Base-by-base conservation (phyloP, 2,797 vertebrate species). In the Pseudopleuronectes americanus region DNA sequence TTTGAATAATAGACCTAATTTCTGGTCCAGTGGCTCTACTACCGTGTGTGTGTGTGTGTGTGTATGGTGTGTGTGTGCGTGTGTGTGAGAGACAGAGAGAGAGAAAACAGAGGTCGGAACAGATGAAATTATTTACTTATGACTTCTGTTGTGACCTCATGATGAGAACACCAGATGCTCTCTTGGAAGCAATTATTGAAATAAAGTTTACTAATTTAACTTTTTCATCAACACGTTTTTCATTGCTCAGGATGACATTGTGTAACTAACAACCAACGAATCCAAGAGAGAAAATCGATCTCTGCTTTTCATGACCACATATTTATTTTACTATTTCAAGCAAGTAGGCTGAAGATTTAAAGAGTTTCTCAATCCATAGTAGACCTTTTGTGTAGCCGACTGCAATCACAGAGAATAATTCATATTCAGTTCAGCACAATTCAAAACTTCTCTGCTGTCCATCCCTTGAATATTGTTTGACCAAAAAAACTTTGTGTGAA, bases 1-100 rank as follows among this genome's bases (percentile, higher is more conserved):
- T 67, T 68, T 84, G 77, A 89, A 81, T 81, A 74, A 79, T 66
- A 74, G 51, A 57, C 8, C 71, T 71, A 16, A 62, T 76, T 71
- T 77, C 48, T 51, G 41, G 71, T 64, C 61, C 76, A 69, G 6
- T 38, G 55, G 45, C 23, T 55, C 21, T 19, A 14, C 28, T 31
- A 52, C 26, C 57, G 57, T 33, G 28, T 26, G 16, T 49, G 19
- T 38, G 26, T 65, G 38, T 24, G 58, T 51, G 60, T 43, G 3
- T 16, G 41, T 43, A n/a, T n/a, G n/a, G 41, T 53, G 38, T 43
- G 41, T 43, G 41, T 64, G 41, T 58, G 69, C 41, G 54, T 55
- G 8, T 52, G 19, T 14, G 47, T 56, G 59, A 47, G 47, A 49
- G 7, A 47, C 38, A 49, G 7, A 53, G 33, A 59, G 48, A 62